A percentile compares a stretch with the other conserved stretches of the same genome.
Evolutionary conservation across 1,140 invertebrate species (phyloP).

Genomic region (Pentalonia nigronervosa): DNA sequence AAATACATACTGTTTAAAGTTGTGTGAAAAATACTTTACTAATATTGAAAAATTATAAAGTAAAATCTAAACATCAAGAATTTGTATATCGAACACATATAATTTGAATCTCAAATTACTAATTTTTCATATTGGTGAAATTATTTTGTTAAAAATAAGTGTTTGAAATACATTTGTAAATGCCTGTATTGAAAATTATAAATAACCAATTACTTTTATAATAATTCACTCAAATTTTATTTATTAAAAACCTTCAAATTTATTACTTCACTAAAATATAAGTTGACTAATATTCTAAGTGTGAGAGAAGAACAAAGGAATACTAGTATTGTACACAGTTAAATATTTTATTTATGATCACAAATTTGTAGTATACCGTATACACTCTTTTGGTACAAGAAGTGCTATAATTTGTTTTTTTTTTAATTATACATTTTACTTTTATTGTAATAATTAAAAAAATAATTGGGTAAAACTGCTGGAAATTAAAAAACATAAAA

Average conservation of each 20-base stretch:
- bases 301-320: neutral
- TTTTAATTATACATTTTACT: neutral
- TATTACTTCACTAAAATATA: neutral
- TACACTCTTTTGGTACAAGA: neutral
- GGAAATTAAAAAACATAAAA: neutral
- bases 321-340: neutral
- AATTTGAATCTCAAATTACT: constrained; percentile 16
- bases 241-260: neutral
- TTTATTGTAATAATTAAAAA: neutral
- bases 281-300: neutral
- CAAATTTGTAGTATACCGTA: neutral
- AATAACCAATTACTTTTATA: neutral
- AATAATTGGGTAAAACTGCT: neutral
- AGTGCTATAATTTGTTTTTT: neutral
- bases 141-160: neutral
- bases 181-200: neutral
- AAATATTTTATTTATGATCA: neutral
- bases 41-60: neutral
- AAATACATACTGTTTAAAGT: neutral
- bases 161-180: constrained; percentile 23
- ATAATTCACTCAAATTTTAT: neutral
- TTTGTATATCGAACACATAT: neutral
- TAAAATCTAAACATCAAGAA: neutral
- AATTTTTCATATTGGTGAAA: neutral
- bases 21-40: neutral